Evolutionary conservation across 2,888 invertebrate genomes (phyloP).

Genomic region (Heliconius sara): DNA sequence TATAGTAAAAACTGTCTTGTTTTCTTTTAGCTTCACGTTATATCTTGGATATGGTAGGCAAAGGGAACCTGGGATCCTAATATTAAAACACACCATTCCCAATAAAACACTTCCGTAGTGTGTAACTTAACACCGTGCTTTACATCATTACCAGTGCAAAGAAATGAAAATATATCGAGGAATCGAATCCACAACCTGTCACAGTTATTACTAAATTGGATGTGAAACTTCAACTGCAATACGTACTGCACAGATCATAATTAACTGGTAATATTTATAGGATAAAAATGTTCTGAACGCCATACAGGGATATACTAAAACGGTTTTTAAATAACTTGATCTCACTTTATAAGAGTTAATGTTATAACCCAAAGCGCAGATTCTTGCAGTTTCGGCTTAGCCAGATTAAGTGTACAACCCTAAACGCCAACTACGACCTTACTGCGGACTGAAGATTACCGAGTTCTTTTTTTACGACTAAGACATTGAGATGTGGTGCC

Average conservation of each 20-base stretch:
- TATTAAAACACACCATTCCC: neutral
- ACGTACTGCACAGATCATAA: neutral
- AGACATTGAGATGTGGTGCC: constrained; percentile 44
- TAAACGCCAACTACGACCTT: constrained; percentile 51
- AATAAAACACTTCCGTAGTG: too few species aligned
- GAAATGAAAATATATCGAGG: too few species aligned
- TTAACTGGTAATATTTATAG: neutral
- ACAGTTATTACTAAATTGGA: neutral
- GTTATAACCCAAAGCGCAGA: constrained; percentile 62
- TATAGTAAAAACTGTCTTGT: neutral
- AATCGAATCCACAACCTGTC: too few species aligned
- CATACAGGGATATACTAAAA: constrained; percentile 35
- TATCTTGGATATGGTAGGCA: neutral
- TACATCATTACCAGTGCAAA: too few species aligned
- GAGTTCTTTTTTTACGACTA: constrained; percentile 46
- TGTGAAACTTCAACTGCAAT: neutral
- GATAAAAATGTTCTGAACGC: constrained; percentile 20
- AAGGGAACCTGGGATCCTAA: neutral
- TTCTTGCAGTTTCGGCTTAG: constrained; percentile 52
- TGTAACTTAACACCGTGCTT: too few species aligned
- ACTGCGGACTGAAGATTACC: constrained; percentile 50
- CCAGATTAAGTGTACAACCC: constrained; percentile 51
- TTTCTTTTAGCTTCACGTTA: too few species aligned
- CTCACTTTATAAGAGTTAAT: constrained; percentile 70
- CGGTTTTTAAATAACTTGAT: constrained; percentile 53